Percentiles rank a stretch among this genome's conserved stretches.
Evolutionary conservation across 2,888 invertebrate species (phyloP).

Genomic region (Isotomurus palustris): DNA sequence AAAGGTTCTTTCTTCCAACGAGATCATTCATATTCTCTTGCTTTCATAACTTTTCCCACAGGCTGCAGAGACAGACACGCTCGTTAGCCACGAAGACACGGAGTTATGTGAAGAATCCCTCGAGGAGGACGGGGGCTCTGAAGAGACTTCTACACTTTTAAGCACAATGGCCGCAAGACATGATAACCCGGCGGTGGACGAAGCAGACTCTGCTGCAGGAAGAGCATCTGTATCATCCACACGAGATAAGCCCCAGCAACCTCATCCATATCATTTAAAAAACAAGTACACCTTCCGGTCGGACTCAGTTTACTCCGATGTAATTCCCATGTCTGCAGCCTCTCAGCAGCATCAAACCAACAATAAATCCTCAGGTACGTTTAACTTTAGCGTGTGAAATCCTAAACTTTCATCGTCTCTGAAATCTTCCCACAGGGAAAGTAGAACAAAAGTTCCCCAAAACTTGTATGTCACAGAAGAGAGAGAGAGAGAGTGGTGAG

Average conservation of each 20-base stretch:
- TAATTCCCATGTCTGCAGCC: constrained; percentile 42
- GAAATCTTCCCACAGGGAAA: too few relatives aligned
- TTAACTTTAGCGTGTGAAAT: background rate
- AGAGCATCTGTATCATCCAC: constrained; percentile 11
- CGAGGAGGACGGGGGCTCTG: background rate
- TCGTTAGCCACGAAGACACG: background rate
- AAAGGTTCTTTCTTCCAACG: too few relatives aligned
- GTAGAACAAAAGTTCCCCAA: too few relatives aligned
- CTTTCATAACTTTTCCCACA: too few relatives aligned
- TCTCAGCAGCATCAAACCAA: constrained; percentile 10
- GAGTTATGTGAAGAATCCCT: background rate
- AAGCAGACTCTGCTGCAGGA: background rate
- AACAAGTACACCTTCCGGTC: constrained; percentile 45
- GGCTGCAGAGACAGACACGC: constrained; percentile 4
- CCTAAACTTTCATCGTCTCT: too few relatives aligned
- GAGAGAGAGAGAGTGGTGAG: too few relatives aligned
- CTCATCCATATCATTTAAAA: constrained; percentile 44
- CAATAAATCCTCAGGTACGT: constrained; percentile 7
- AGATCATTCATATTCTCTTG: too few relatives aligned
- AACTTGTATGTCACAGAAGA: too few relatives aligned
- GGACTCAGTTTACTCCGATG: constrained; percentile 46
- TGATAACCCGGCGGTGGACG: too few relatives aligned
- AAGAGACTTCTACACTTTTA: background rate
- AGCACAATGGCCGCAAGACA: background rate
- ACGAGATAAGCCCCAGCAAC: constrained; percentile 19